Conservation (phyloP, 2,113 vertebrate genomes). For the Indicator maculatus region DNA sequence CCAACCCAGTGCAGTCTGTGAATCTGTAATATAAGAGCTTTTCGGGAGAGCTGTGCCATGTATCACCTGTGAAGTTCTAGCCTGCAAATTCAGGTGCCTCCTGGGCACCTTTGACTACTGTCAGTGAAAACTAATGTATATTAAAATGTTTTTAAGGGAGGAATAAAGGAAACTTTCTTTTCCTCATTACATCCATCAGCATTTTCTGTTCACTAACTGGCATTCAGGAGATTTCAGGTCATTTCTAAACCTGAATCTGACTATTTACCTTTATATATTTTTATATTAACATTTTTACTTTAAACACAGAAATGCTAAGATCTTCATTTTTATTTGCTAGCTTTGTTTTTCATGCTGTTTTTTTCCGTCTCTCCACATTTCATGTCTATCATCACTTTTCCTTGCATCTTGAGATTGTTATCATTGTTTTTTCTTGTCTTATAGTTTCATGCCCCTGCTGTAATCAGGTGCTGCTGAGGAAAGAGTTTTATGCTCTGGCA, state of each 20-base stretch:
- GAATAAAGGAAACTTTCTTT: not conserved
- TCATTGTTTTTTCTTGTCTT: not conserved
- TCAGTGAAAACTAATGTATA: not conserved
- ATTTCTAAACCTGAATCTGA: not conserved
- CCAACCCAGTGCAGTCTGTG: no score
- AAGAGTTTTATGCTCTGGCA: not conserved
- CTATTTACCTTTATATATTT: not conserved
- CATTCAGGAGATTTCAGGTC: not conserved
- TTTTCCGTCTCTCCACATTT: not conserved
- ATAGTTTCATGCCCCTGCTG: not conserved
- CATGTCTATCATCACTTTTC: not conserved
- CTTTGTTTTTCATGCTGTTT: not conserved
- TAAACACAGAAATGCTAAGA: not conserved
- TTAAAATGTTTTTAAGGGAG: not conserved
- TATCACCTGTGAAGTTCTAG: not conserved
- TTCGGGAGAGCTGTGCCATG: not conserved
- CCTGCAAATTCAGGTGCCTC: not conserved
- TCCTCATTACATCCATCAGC: not conserved
- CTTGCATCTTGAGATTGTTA: not conserved
- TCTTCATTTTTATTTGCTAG: not conserved
- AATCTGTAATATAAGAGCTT: not conserved
- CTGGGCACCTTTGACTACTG: not conserved
- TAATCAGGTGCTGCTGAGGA: slow-evolving; percentile 19
- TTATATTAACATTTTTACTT: not conserved
- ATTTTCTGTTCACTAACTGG: not conserved